Base-by-base conservation (phyloP, 2,888 invertebrate species). In the Laspeyria flexula region DNA sequence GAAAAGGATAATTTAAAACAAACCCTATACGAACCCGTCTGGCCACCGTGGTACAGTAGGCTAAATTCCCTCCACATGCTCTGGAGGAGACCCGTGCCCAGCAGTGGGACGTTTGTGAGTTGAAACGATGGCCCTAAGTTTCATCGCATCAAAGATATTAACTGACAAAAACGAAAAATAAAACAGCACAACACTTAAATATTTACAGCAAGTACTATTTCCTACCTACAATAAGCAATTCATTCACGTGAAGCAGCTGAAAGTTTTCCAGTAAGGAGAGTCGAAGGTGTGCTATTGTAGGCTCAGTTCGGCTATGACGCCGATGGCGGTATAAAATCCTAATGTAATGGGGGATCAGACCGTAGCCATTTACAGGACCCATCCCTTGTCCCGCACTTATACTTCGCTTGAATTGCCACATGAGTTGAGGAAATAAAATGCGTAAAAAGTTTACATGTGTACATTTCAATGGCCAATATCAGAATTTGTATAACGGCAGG, bases 291-390 rank as follows among this genome's bases (percentile, higher is more conserved):
- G 21, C 13, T 29, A 11, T 33, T 21, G 27, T 37, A 21, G 9
- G 35, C 27, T n/a, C 44, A 37, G 35, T 16, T n/a, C 44, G 30
- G 43, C 29, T 29, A 37, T 29, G 29, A 6, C 27, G 27, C 27
- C 30, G 37, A 37, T 29, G n/a, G n/a, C 33, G 18, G 16, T 16
- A 27, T 46, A 40, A 46, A 46, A 40, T 46, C 27, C 33, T 46
- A 46, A 46, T 40, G 33, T 46, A 40, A 46, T 34, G 11, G 33
- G n/a, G 23, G 45, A 39, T 13, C 15, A 34, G 33, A 18, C 25
- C n/a, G 18, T 46, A 25, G 39, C 9, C 38, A 25, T 39, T 39
- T 27, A 39, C 27, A 23, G 13, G 18, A 3, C 27, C 16, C 18
- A 13, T 34, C 25, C 30, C 27, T 37, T 29, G 13, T 29, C 10